These are phyloP conservation scores for cat (Felis catus) DNA, from an alignment of 2,113 vertebrate genomes.

Conservation along the genomic window F.catus_Fca126_mat1.0 CM031412.1:125331001-125331500, in stretches of 20 bases:
- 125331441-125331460: too few species aligned
- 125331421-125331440: too few species aligned
- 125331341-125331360: neutral
- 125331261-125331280: neutral
- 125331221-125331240: neutral
- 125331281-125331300: neutral
- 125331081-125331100: neutral
- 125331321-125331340: neutral
- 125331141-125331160: neutral
- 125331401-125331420: too few species aligned
- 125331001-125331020: neutral
- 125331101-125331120: neutral
- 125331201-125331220: neutral
- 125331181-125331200: neutral
- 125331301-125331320: neutral
- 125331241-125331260: neutral
- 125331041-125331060: conserved; percentile 3
- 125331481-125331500: too few species aligned
- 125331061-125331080: neutral
- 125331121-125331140: neutral
- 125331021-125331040: neutral
- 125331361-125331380: neutral
- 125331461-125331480: too few species aligned
- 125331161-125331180: neutral
- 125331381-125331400: too few species aligned